Evolutionary conservation across 2,797 vertebrate genomes (phyloP).

Genomic region (Pelochelys cantorii): DNA sequence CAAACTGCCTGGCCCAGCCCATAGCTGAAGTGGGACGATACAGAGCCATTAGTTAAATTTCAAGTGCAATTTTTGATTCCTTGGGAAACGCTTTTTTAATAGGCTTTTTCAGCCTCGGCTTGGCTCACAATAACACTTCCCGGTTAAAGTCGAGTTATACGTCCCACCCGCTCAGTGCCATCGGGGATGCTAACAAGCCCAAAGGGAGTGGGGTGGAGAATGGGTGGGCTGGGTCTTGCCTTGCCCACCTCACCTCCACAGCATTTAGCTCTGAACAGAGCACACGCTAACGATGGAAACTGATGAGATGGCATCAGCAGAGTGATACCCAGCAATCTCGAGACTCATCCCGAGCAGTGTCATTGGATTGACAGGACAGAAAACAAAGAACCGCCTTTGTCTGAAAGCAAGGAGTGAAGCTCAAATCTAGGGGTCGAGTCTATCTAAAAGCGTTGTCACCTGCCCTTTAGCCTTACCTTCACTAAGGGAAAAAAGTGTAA

Average conservation of each 20-base stretch:
- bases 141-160: background rate
- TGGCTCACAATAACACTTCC: background rate
- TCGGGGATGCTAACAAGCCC: background rate
- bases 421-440: background rate
- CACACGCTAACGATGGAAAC: background rate
- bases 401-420: background rate
- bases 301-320: background rate
- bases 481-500: no score
- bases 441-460: background rate
- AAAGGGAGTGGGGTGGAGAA: background rate
- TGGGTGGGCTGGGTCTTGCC: background rate
- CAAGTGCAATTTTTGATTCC: background rate
- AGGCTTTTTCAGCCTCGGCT: background rate
- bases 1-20: background rate
- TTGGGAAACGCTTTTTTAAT: background rate
- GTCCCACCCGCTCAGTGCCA: background rate
- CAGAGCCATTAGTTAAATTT: background rate
- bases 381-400: background rate
- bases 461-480: accelerated
- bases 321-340: background rate
- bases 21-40: background rate
- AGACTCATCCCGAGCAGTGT: background rate
- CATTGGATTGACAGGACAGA: background rate
- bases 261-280: background rate
- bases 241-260: background rate